Percentiles rank a stretch among this genome's conserved stretches.
These are phyloP conservation scores for Amazona ochrocephala DNA, from an alignment of 2,797 vertebrate genomes.

Conservation along the genomic window DNA sequence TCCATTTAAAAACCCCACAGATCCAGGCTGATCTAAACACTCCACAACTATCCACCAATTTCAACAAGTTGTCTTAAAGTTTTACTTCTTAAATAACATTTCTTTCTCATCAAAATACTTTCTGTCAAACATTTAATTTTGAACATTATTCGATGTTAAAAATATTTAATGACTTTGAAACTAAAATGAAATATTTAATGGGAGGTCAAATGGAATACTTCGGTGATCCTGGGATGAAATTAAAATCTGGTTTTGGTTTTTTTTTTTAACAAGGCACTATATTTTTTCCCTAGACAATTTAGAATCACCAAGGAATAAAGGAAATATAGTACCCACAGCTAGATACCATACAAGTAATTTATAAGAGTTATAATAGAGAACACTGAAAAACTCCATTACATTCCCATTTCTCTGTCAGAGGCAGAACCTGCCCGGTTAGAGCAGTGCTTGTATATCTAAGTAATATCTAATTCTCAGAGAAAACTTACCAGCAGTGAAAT, in stretches of 20 bases:
- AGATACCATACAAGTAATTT: slow-evolving; percentile 19
- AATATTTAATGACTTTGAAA: slow-evolving; percentile 12
- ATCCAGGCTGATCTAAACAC: background rate
- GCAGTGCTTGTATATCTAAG: background rate
- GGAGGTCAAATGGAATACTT: background rate
- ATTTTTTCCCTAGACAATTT: background rate
- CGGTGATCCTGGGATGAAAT: background rate
- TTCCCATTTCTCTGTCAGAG: background rate
- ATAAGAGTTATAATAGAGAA: slow-evolving; percentile 23
- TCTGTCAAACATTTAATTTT: background rate
- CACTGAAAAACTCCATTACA: background rate
- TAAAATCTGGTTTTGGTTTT: background rate
- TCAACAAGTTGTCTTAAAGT: background rate
- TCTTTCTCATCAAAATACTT: background rate
- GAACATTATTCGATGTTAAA: background rate
- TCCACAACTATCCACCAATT: background rate
- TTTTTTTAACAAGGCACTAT: background rate
- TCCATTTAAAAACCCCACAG: background rate
- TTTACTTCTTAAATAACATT: background rate
- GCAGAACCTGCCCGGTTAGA: background rate
- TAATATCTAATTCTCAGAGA: background rate
- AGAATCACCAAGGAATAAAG: slow-evolving; percentile 1
- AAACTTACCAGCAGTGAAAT: background rate
- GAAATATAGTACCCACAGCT: background rate
- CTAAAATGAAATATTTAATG: background rate